Conservation (phyloP, 2,888 invertebrate species). For the Philereme vetulata region DNA sequence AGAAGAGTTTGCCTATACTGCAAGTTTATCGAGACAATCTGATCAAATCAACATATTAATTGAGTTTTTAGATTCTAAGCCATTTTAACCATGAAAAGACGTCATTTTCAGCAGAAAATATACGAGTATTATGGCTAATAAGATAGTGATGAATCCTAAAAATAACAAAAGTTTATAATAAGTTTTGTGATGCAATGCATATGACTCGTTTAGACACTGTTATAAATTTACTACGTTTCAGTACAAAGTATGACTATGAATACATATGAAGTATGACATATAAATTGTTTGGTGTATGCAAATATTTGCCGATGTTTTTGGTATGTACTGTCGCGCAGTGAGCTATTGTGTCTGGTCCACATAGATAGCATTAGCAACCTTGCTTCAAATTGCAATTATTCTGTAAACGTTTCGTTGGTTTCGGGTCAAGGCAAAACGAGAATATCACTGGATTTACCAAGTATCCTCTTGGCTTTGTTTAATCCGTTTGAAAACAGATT, state of each 20-base stretch:
- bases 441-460: slow-evolving; percentile 12
- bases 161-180: no score
- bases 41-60: no score
- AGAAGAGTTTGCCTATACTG: no score
- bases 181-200: background rate
- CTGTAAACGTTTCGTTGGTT: slow-evolving; percentile 16
- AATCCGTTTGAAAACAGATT: slow-evolving; percentile 1
- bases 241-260: slow-evolving; percentile 29
- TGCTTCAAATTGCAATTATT: slow-evolving; percentile 18
- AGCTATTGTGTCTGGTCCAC: slow-evolving; percentile 44
- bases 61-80: no score
- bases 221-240: slow-evolving; percentile 5
- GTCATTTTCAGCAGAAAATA: no score
- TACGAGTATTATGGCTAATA: no score
- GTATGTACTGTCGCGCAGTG: slow-evolving; percentile 44
- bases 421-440: slow-evolving; percentile 22
- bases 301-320: slow-evolving; percentile 56
- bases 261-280: no score
- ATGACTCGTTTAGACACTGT: background rate
- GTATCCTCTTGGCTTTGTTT: slow-evolving; percentile 8
- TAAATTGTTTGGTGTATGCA: slow-evolving; percentile 52
- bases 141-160: no score
- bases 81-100: no score
- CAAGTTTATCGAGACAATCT: no score
- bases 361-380: slow-evolving; percentile 42